Base-by-base conservation (phyloP, 1,140 invertebrate species). In the Thrips palmi region DNA sequence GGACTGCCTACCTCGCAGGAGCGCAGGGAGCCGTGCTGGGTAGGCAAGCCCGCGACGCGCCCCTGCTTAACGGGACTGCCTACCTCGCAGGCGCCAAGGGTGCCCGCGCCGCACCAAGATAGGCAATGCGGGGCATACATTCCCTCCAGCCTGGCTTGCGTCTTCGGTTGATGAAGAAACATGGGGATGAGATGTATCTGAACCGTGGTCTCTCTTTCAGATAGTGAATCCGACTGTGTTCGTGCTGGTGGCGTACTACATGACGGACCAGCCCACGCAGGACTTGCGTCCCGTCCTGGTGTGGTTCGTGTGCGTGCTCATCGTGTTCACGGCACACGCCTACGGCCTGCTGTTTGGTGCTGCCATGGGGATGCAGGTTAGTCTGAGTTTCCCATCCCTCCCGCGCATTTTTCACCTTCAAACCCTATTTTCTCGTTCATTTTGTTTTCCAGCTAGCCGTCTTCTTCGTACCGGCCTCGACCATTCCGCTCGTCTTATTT, bases 401-500 rank as follows among this genome's bases (percentile, higher is more conserved):
- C n/a, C n/a, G 14, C 4, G 30, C 34, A 25, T n/a, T 20, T 22
- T 29, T 33, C 12, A 27, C 34, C 1, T 29, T 24, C 12, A n/a
- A 21, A 4, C 11, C 10, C 12, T 14, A 12, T 19, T 43, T 30
- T 38, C 17, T 27, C 8, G 23, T 12, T 21, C 25, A 40, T 1
- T 36, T 36, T 47, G 43, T 49, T 49, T 62, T 58, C 42, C 60
- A 87, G 77, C 54, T 76, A 35, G 80, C 78, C 4, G 67, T 82
- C 11, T 88, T 86, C 51, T 58, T 87, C 24, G 79, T 85, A 33
- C 82, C 84, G 21, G 70, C 80, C 2, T 63, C 68, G 3, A 73
- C 76, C 28, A 86, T 84, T 49, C 84, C 79, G n/a, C 76, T 89
- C 55, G 55, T 88, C 28, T 64, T 89, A 33, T 87, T 80, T 51